Base-by-base conservation (phyloP, 2,113 vertebrate species). In the Hassar affinis region DNA sequence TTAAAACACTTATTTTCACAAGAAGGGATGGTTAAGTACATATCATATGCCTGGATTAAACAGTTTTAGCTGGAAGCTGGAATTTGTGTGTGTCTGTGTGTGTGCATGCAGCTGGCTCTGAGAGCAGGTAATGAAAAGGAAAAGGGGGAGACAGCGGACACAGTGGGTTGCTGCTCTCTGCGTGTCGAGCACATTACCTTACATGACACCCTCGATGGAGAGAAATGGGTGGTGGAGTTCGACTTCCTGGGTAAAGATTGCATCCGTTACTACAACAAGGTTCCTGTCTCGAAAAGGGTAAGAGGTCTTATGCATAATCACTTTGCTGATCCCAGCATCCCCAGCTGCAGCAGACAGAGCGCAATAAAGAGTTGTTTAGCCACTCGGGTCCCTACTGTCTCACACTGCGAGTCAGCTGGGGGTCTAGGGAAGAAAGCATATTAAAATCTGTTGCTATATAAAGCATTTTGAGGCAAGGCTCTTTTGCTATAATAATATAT, bases 241-340 rank as follows among this genome's bases (percentile, higher is more conserved):
- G 88, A 94, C 92, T 95, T 95, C 91, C 94, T 93, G 90, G 95
- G 92, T 90, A 95, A 96, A 93, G 93, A 95, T 84, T 93, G 89
- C 47, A 92, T 93, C 86, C 93, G 94, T 82, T 93, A 94, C 89
- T 94, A 94, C 89, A 91, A 92, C 89, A 93, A 94, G 86, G 91
- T 91, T 54, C 89, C 94, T 0, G 92, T 95, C 86, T 89, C 89
- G 83, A 95, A 90, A 51, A 91, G 91, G 93, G 93, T 91, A 89
- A 90, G 79, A 35, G 88, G 86, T 82, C 14, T 7, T 33, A n/a
- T 27, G 27, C 9, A 5, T 54, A 56, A 66, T 56, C 74, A 54
- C 22, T 54, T 49, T 52, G 59, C 72, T 25, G 6, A 77, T 83
- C 59, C 42, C 59, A 47, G 66, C 61, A 59, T 51, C 20, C 25